These are phyloP conservation scores for Symphodus melops DNA, from an alignment of 2,113 vertebrate genomes.

Conservation along the genomic window DNA sequence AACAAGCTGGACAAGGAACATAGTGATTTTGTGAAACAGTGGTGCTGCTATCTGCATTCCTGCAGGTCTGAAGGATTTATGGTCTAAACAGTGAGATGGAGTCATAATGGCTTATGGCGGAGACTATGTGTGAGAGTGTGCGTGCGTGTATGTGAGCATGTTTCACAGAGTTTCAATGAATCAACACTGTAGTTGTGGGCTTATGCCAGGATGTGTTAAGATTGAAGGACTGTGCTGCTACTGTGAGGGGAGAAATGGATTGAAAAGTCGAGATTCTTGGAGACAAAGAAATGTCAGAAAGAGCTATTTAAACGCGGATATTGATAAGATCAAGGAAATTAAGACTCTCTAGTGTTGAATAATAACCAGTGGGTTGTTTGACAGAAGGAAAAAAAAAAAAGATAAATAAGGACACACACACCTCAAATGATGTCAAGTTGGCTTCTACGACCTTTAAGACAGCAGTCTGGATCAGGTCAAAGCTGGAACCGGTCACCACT, in stretches of 20 bases:
- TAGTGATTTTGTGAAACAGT: conserved; percentile 47
- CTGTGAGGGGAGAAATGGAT: background rate
- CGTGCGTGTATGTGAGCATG: background rate
- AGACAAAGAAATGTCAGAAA: background rate
- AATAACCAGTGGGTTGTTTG: background rate
- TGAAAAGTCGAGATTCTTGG: background rate
- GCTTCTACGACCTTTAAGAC: conserved; percentile 78
- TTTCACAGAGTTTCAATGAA: conserved; percentile 48
- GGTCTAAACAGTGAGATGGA: conserved; percentile 34
- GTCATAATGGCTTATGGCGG: conserved; percentile 32
- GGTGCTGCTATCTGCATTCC: conserved; percentile 42
- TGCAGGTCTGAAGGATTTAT: conserved; percentile 58
- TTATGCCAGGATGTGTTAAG: conserved; percentile 18
- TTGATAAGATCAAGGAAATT: conserved; percentile 15
- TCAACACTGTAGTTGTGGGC: conserved; percentile 24
- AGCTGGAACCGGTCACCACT: conserved; percentile 88
- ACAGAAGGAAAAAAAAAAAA: background rate
- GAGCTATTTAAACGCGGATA: conserved; percentile 3
- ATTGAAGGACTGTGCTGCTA: conserved; percentile 30
- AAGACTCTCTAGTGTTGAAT: conserved; percentile 15
- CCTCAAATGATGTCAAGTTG: conserved; percentile 57
- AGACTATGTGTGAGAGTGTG: background rate
- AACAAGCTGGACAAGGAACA: conserved; percentile 55
- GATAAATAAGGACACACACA: conserved; percentile 21
- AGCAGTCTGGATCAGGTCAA: conserved; percentile 91